Evolutionary conservation across 2,113 vertebrate genomes (phyloP).

Genomic region (Hemiscyllium ocellatum): DNA sequence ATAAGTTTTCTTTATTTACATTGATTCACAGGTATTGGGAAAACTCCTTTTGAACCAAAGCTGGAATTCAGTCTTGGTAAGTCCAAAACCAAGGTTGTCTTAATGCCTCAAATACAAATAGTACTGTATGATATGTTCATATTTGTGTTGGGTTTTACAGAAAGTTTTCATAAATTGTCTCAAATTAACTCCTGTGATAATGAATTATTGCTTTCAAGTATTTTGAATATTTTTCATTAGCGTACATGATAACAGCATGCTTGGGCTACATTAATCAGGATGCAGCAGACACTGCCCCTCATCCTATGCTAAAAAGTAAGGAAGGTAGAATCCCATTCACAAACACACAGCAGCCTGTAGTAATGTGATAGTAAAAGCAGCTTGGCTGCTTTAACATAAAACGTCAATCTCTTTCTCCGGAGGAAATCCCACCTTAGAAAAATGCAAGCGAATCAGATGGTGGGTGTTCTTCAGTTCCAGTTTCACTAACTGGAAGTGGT

Average conservation of each 20-base stretch:
- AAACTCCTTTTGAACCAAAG: conserved; percentile 58
- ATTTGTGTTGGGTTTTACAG: neutral
- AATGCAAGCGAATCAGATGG: neutral
- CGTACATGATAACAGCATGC: neutral
- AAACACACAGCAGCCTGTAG: too few relatives aligned
- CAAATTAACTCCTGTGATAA: neutral
- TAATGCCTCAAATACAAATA: neutral
- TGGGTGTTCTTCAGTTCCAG: neutral
- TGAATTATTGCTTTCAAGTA: neutral
- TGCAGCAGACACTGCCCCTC: too few relatives aligned
- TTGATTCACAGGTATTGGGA: conserved; percentile 59
- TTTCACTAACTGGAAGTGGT: neutral
- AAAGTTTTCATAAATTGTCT: neutral
- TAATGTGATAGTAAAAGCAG: too few relatives aligned
- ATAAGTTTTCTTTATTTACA: neutral
- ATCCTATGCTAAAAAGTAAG: neutral
- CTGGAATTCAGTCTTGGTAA: conserved; percentile 72
- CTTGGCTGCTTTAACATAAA: neutral
- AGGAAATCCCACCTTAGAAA: neutral
- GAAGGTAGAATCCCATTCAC: neutral
- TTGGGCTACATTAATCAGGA: neutral
- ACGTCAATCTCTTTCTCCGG: neutral
- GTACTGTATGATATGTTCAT: neutral
- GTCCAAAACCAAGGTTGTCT: conserved; percentile 39
- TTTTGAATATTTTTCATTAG: neutral